phyloP scores from a whole-genome alignment of 1,140 invertebrate species.

The Halictus rubicundus region DNA sequence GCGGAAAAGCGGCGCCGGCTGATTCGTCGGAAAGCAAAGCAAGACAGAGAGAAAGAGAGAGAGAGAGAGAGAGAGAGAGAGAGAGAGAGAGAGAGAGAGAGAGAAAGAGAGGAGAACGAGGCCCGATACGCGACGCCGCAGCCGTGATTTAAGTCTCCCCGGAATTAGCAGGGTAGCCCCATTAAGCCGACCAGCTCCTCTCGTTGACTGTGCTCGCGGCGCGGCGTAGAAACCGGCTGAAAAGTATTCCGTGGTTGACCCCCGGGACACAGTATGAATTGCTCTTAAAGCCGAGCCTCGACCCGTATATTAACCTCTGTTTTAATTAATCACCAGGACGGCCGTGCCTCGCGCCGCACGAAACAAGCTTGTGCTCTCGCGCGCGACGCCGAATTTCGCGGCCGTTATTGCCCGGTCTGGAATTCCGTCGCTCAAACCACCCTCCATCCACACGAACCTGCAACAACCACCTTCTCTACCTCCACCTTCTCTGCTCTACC shows the following conservation, averaged over 20 bases:
- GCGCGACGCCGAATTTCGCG: background rate
- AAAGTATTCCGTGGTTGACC: slow-evolving; percentile 58
- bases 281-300: slow-evolving; percentile 58
- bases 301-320: slow-evolving; percentile 68
- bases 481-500: too few relatives aligned
- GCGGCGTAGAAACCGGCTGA: slow-evolving; percentile 19
- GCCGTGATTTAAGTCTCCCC: slow-evolving; percentile 26
- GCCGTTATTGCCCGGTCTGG: background rate
- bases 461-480: background rate
- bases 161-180: slow-evolving; percentile 30
- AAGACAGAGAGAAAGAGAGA: background rate
- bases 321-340: slow-evolving; percentile 67
- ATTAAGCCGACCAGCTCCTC: slow-evolving; percentile 13
- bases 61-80: background rate
- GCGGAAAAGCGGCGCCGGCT: too few relatives aligned
- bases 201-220: slow-evolving; percentile 18
- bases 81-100: background rate
- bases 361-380: background rate
- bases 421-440: slow-evolving; percentile 5
- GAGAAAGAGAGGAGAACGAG: background rate
- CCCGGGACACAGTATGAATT: slow-evolving; percentile 54
- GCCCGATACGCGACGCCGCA: slow-evolving; percentile 11
- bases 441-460: too few relatives aligned
- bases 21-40: too few relatives aligned
- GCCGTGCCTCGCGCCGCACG: background rate